Evolutionary conservation across 2,113 vertebrate species (phyloP).

Genomic region (Gadus macrocephalus): DNA sequence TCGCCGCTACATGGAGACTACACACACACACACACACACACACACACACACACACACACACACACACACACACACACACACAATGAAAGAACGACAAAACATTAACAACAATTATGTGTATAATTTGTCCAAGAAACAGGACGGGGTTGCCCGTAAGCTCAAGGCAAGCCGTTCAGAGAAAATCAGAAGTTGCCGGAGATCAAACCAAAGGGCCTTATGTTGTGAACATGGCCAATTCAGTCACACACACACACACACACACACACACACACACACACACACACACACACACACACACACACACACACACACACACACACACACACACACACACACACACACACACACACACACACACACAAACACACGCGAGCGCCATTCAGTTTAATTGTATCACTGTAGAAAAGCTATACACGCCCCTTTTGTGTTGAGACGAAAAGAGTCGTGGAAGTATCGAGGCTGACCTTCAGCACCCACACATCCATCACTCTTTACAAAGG

Average conservation of each 20-base stretch:
- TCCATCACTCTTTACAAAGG: conserved; percentile 42
- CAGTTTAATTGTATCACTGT: too few relatives aligned
- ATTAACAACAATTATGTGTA: background rate
- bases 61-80: background rate
- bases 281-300: conserved; percentile 25
- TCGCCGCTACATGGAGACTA: conserved; percentile 88
- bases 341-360: conserved; percentile 24
- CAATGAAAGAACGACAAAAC: background rate
- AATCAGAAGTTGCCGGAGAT: too few relatives aligned
- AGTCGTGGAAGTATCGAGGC: conserved; percentile 16
- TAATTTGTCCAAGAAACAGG: too few relatives aligned
- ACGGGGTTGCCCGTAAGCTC: background rate
- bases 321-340: conserved; percentile 28
- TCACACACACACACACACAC: conserved; percentile 14
- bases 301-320: conserved; percentile 16
- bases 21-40: conserved; percentile 12
- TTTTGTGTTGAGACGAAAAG: conserved; percentile 47
- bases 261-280: conserved; percentile 27
- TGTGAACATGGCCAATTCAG: background rate
- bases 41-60: conserved; percentile 4
- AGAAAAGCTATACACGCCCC: conserved; percentile 49
- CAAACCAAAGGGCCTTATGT: too few relatives aligned
- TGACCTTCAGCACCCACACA: background rate
- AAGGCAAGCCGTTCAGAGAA: background rate
- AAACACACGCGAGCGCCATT: too few relatives aligned